phyloP scores from a whole-genome alignment of 2,888 invertebrate species.

The Caenorhabditis sp. region DNA sequence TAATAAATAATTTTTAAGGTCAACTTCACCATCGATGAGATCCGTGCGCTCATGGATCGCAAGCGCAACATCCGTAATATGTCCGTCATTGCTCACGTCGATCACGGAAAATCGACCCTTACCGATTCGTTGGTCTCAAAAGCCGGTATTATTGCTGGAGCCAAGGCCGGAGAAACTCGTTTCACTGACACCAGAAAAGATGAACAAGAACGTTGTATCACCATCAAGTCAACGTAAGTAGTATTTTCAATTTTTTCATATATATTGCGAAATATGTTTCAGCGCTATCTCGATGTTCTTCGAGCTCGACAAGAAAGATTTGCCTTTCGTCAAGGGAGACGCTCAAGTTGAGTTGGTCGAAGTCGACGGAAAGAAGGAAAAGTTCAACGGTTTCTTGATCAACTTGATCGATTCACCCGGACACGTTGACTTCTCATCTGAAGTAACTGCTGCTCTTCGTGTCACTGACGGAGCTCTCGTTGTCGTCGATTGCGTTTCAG shows the following conservation, averaged over 20 bases:
- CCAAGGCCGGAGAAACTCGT: slow-evolving; percentile 97
- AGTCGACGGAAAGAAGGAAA: slow-evolving; percentile 79
- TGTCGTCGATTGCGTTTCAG: slow-evolving; percentile 99
- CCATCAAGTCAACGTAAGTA: slow-evolving; percentile 98
- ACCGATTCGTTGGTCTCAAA: slow-evolving; percentile 99
- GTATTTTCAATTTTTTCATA: not conserved
- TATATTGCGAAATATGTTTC: slow-evolving; percentile 46
- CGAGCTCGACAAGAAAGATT: slow-evolving; percentile 91
- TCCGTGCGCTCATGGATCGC: slow-evolving; percentile 99
- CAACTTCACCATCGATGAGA: slow-evolving; percentile 99
- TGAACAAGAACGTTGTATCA: slow-evolving; percentile 99
- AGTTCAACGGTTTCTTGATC: slow-evolving; percentile 91
- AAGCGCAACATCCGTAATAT: slow-evolving; percentile 99
- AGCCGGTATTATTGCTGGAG: slow-evolving; percentile 98
- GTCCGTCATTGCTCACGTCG: slow-evolving; percentile 99
- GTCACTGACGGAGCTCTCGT: slow-evolving; percentile 99
- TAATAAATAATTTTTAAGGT: slow-evolving; percentile 78
- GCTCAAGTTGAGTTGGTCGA: slow-evolving; percentile 58
- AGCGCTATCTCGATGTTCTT: slow-evolving; percentile 99
- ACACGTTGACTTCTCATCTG: slow-evolving; percentile 95
- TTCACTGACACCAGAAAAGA: slow-evolving; percentile 99
- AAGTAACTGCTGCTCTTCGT: slow-evolving; percentile 98
- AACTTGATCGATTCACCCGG: slow-evolving; percentile 99
- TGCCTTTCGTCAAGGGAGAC: slow-evolving; percentile 83
- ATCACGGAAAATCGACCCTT: slow-evolving; percentile 92